Base-by-base conservation (phyloP, 2,113 vertebrate genomes). In the Salvator merianae region DNA sequence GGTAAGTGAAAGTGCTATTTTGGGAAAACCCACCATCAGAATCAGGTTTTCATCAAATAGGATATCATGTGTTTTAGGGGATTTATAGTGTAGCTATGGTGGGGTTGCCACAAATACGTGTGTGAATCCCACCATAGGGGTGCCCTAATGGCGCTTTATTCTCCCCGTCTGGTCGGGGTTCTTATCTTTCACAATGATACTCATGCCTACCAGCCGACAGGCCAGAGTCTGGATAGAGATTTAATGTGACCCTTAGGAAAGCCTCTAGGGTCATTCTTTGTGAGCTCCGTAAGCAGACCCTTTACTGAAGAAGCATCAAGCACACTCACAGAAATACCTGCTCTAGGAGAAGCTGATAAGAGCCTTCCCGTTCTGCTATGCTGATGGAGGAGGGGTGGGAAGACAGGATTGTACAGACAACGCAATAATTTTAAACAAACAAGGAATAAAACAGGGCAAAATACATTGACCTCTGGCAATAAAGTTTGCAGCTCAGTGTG, bases 401-500 rank as follows among this genome's bases (percentile, higher is more conserved):
- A 0, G 1, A 53, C 10, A 59, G 66, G 62, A 70, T 65, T 74
- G 77, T 0, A 40, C 70, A 75, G 40, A 55, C 22, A 69, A 7
- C 16, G 32, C 30, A 75, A 78, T 59, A 73, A 81, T 87, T 84
- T 84, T 30, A 65, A 55, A 43, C 6, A 81, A 88, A 76, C 34
- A 78, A 72, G 66, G 38, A 71, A 50, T 69, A 74, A 86, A 77
- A 24, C 0, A 69, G 34, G 73, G 68, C 82, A 65, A 55, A 71
- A 63, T 34, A 7, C 18, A 43, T 20, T 63, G 18, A 38, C 47
- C 63, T 0, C 0, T 26, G 43, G 71, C 16, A 16, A 81, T 81
- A 73, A 85, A 65, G 40, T 43, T 36, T 72, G 28, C 55, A 36
- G 18, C 43, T 80, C 9, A 40, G 47, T 69, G 5, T 22, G 50